Conservation (phyloP, 2,113 vertebrate species). For the Aptenodytes forsteri region DNA sequence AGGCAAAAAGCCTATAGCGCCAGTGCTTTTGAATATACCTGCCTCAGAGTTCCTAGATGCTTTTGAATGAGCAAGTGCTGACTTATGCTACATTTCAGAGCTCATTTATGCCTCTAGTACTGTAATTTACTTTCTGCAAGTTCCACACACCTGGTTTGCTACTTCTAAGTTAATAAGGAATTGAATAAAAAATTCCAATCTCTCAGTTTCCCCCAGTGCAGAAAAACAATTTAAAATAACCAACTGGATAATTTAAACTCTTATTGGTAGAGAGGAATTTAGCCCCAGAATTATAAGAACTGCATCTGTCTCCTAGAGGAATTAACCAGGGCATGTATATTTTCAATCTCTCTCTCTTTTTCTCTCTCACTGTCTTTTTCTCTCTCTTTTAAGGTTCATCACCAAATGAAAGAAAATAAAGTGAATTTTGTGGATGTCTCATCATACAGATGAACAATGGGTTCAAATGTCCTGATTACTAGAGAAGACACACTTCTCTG, state of each 20-base stretch:
- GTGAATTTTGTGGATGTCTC: background rate
- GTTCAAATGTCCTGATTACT: background rate
- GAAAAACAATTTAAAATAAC: slow-evolving; percentile 52
- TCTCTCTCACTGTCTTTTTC: background rate
- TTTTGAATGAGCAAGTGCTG: background rate
- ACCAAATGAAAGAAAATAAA: slow-evolving; percentile 4
- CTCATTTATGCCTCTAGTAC: background rate
- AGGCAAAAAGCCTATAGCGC: background rate
- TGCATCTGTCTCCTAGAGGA: slow-evolving; percentile 4
- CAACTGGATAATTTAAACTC: slow-evolving; percentile 25
- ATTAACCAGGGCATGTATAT: background rate
- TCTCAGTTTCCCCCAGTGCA: background rate
- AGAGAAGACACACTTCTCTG: background rate
- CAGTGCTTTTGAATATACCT: background rate
- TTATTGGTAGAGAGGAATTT: slow-evolving; percentile 57
- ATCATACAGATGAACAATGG: background rate
- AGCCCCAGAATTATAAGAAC: slow-evolving; percentile 1
- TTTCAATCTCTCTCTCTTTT: background rate
- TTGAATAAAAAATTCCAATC: background rate
- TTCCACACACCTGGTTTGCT: background rate
- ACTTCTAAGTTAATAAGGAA: background rate
- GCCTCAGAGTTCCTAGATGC: background rate
- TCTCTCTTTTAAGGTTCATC: background rate
- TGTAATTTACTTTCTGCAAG: background rate
- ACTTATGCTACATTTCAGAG: background rate